Evolutionary conservation across 2,797 vertebrate species (phyloP), one percentile per base, ranked within the genome.

Genomic region (Rachycentron canadum): DNA sequence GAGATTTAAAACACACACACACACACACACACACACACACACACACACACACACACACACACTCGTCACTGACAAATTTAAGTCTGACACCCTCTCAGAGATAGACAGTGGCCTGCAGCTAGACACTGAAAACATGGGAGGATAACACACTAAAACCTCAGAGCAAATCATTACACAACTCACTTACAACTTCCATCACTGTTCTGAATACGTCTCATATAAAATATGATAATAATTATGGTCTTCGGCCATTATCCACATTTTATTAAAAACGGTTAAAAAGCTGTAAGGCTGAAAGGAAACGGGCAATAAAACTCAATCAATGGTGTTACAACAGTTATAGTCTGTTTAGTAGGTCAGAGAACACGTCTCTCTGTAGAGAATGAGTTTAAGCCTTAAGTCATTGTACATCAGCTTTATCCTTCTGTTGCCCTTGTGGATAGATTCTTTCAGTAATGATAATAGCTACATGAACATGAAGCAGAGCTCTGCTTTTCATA

Each of bases 21-120:
- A 60, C 53, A 59, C 53, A 45, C 73, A 32, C 73, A 73, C 64
- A 60, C 63, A 72, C 65, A 52, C 66, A 58, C 45, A 69, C 62
- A 66, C 60, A 58, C 70, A 73, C 65, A 49, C 58, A 74, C 56
- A 56, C 21, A 41, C 40, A 73, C 67, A 72, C 64, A 79, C 67
- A 70, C 73, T 49, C 49, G 75, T 72, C 80, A 40, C 73, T 74
- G 88, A 84, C 89, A 90, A 89, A 90, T 88, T 77, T 73, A 84
- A 70, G 81, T 86, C 76, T 89, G 86, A 69, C 84, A 89, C 87
- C 81, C 67, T 78, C 83, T 85, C 73, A 83, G 64, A 88, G 87
- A 91, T 71, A 88, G 77, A 87, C 78, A 65, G 66, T 72, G 69
- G 82, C 91, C 89, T 86, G 73, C 83, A 93, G 86, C 88, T 45